Conservation (phyloP, 2,888 invertebrate species). For the Villa cingulata region DNA sequence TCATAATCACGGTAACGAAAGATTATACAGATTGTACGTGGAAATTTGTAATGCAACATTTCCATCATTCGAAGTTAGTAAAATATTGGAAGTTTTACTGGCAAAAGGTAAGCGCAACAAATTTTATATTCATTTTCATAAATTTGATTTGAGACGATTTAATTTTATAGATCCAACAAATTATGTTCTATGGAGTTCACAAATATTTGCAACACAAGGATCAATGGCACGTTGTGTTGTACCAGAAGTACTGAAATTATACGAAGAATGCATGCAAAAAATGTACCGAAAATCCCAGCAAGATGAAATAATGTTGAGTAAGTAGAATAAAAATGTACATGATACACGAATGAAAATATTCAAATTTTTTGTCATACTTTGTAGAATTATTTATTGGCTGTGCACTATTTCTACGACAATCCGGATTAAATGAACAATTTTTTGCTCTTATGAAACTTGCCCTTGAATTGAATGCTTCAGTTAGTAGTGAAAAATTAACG, state of each 20-base stretch:
- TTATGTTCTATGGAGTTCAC: slow-evolving; percentile 29
- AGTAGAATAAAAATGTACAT: slow-evolving; percentile 2
- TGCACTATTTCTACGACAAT: slow-evolving; percentile 48
- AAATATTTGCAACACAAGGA: slow-evolving; percentile 32
- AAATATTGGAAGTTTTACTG: slow-evolving; percentile 36
- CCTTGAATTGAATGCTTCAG: slow-evolving; percentile 49
- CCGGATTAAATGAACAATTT: slow-evolving; percentile 61
- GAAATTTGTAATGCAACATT: slow-evolving; percentile 36
- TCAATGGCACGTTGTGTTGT: slow-evolving; percentile 50
- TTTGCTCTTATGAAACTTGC: slow-evolving; percentile 57
- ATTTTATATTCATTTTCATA: background rate
- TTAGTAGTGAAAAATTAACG: slow-evolving; percentile 27
- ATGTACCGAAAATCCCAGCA: slow-evolving; percentile 25
- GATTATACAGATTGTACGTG: slow-evolving; percentile 36
- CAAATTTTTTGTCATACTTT: slow-evolving; percentile 19
- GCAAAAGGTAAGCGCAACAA: slow-evolving; percentile 35
- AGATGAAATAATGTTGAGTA: slow-evolving; percentile 16
- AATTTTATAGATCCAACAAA: slow-evolving; percentile 22
- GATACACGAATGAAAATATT: background rate
- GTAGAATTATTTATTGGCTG: slow-evolving; percentile 38
- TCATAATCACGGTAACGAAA: slow-evolving; percentile 41
- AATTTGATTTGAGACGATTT: no score
- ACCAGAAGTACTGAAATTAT: slow-evolving; percentile 43
- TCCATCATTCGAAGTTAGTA: slow-evolving; percentile 45
- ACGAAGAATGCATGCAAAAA: slow-evolving; percentile 35